Conservation (phyloP, 2,797 vertebrate genomes). For the Distichodus sexfasciatus region DNA sequence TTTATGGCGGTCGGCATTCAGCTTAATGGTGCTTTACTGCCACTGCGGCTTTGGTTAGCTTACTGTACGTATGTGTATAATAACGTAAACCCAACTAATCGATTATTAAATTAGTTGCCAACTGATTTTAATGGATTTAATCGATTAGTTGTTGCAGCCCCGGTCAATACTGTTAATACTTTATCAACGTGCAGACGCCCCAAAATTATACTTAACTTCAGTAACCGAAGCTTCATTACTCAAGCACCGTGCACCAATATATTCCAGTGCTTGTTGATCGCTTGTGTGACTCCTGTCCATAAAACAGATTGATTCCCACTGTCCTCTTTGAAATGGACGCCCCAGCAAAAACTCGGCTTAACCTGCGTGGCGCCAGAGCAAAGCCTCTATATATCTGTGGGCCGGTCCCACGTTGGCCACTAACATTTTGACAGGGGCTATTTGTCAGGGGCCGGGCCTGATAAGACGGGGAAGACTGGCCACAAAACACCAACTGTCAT, state of each 20-base stretch:
- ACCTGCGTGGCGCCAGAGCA: slow-evolving; percentile 57
- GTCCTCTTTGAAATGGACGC: slow-evolving; percentile 52
- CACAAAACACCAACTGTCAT: slow-evolving; percentile 47
- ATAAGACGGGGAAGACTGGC: slow-evolving; percentile 35
- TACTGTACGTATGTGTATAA: too few species aligned
- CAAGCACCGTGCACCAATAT: neutral
- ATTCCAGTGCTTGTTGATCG: neutral
- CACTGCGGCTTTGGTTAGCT: too few species aligned
- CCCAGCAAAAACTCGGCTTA: slow-evolving; percentile 62
- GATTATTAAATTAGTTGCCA: too few species aligned
- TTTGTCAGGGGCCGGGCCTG: slow-evolving; percentile 62
- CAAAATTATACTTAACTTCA: too few species aligned
- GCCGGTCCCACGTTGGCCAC: slow-evolving; percentile 48
- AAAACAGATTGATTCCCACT: slow-evolving; percentile 65
- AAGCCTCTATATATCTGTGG: slow-evolving; percentile 58
- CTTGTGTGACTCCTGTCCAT: slow-evolving; percentile 39
- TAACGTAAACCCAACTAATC: too few species aligned
- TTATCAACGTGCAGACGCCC: too few species aligned
- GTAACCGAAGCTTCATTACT: too few species aligned
- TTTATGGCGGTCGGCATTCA: too few species aligned
- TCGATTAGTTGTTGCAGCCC: too few species aligned
- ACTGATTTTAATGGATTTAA: too few species aligned
- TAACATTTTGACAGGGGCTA: slow-evolving; percentile 66
- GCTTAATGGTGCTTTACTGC: too few species aligned
- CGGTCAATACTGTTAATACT: too few species aligned